A percentile compares a stretch with the other conserved stretches of the same genome.
phyloP scores from a whole-genome alignment of 2,113 vertebrate genomes.

The Pseudopipra pipra region DNA sequence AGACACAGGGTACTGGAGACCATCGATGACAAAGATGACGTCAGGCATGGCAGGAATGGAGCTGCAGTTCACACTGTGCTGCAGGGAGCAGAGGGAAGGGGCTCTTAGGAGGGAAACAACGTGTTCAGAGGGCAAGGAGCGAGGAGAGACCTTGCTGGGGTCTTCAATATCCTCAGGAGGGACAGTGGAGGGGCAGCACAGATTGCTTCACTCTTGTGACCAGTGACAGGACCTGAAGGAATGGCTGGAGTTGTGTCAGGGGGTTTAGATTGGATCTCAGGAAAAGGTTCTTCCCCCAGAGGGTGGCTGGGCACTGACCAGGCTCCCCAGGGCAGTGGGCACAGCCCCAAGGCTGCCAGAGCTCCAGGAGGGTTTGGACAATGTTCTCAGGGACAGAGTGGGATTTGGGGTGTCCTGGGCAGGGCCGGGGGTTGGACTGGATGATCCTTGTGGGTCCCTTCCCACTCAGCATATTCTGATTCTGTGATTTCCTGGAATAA shows the following conservation, averaged over 20 bases:
- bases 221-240: not conserved
- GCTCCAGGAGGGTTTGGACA: not conserved
- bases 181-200: accelerated
- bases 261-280: accelerated
- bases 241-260: accelerated
- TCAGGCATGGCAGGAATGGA: slow-evolving; percentile 52
- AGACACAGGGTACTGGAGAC: slow-evolving; percentile 25
- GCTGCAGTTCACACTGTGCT: slow-evolving; percentile 61
- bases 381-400: accelerated
- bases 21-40: slow-evolving; percentile 61
- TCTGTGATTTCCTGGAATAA: accelerated
- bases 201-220: accelerated
- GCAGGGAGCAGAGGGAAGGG: not conserved
- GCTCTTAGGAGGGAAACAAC: not conserved
- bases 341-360: not conserved
- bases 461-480: not conserved
- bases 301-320: not conserved
- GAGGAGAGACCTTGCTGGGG: not conserved
- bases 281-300: not conserved
- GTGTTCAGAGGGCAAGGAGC: not conserved
- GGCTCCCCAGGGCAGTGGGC: not conserved
- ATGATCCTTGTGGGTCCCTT: accelerated
- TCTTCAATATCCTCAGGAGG: not conserved
- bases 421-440: accelerated
- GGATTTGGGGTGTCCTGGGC: not conserved